Evolutionary conservation across 23 tunicate species (phyloP), one percentile per base, ranked within the genome.

Genomic region (Styela clava): DNA sequence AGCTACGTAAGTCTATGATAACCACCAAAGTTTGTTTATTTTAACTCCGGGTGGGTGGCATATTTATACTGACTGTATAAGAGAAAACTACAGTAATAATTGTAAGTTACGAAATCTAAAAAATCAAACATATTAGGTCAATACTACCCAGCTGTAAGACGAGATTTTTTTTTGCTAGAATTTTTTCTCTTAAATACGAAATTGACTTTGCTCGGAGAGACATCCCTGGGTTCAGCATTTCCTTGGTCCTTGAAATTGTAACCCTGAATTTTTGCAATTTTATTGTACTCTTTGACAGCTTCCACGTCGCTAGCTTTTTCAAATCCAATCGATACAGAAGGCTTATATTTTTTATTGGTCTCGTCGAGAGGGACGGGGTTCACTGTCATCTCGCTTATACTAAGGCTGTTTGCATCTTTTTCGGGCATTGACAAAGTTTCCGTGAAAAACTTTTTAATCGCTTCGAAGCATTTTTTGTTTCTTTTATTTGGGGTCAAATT

Each of bases 131-230:
- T n/a, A n/a, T n/a, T n/a, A n/a, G n/a, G n/a, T n/a, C n/a, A n/a
- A n/a, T n/a, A n/a, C n/a, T 67, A 67, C 71, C 71, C 71, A 18
- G 71, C 24, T 18, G 71, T 67, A 27, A 67, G 71, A 0, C 71
- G 71, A 27, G 31, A 67, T 67, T 67, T 27, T 0, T 67, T 67
- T 29, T 1, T 67, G 7, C 56, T 12, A 16, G 31, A 25, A 67
- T 67, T 67, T 22, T 24, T 22, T 67, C 31, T 22, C 22, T 67
- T 67, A 67, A 25, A 27, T 18, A 25, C 71, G 31, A 18, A 16
- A 67, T 67, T 12, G 12, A 44, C 71, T 67, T 67, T 67, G 16
- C 24, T 67, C 71, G 31, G 22, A 21, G n/a, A 22, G 22, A 21
- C 64, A 44, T 44, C 56, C 12, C 56, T 12, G 12, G 56, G 56